These are phyloP conservation scores for Digitonthophagus gazella DNA, from an alignment of 2,888 invertebrate species.

Conservation along the genomic window DNA sequence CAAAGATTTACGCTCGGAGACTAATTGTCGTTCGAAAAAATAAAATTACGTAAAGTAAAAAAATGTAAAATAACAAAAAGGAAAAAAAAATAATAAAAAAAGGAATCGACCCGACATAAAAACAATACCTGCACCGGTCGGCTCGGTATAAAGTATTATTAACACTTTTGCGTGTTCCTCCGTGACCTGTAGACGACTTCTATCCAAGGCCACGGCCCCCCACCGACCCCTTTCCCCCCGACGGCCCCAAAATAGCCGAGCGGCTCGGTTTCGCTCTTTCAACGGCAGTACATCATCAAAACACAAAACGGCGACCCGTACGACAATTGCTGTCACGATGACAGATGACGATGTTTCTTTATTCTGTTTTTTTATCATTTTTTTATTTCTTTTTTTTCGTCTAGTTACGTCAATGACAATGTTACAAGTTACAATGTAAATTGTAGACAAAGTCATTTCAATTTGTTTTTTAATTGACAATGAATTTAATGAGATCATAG, in stretches of 20 bases:
- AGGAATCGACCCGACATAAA: no score
- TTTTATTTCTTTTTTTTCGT: not conserved
- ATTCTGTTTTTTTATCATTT: not conserved
- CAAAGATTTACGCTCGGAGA: no score
- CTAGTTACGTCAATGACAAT: not conserved
- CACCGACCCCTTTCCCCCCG: conserved; percentile 6
- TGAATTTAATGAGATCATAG: not conserved
- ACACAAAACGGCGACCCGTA: not conserved
- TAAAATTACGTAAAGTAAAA: no score
- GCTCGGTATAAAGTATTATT: conserved; percentile 19
- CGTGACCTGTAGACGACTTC: conserved; percentile 48
- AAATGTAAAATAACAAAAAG: no score
- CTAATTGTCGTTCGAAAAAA: no score
- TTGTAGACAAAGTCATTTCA: not conserved
- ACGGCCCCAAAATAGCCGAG: not conserved
- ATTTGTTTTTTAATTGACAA: not conserved
- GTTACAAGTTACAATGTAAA: no score
- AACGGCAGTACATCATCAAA: not conserved
- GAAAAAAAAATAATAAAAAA: no score
- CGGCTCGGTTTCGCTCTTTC: not conserved
- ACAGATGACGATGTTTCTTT: not conserved
- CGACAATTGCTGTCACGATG: not conserved
- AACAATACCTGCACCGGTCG: conserved; percentile 12
- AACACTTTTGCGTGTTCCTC: conserved; percentile 27
- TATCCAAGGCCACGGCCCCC: conserved; percentile 40